phyloP scores from a whole-genome alignment of 2,888 invertebrate genomes.

The Oxyscelio sp. region DNA sequence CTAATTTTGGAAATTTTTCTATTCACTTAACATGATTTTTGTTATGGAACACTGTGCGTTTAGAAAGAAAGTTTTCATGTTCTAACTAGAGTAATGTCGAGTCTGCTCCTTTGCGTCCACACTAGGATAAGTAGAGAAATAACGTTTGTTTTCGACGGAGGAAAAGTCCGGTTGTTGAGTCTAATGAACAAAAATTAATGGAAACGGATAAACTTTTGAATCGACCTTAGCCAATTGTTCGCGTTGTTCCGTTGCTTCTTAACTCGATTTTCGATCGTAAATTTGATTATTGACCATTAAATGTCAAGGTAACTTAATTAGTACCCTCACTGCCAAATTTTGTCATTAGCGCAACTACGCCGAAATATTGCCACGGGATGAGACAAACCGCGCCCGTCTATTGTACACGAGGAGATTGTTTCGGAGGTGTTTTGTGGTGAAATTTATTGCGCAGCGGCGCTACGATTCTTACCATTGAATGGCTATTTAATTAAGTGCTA shows the following conservation, averaged over 20 bases:
- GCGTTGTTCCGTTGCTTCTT: slow-evolving; percentile 48
- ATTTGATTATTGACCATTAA: slow-evolving; percentile 46
- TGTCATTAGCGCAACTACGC: slow-evolving; percentile 40
- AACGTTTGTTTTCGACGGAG: slow-evolving; percentile 32
- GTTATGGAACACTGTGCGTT: slow-evolving; percentile 39
- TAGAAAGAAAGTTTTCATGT: slow-evolving; percentile 44
- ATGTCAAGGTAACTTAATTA: slow-evolving; percentile 58
- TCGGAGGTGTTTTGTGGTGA: slow-evolving; percentile 28
- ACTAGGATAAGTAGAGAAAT: slow-evolving; percentile 62
- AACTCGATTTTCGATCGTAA: slow-evolving; percentile 20
- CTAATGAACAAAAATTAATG: slow-evolving; percentile 2
- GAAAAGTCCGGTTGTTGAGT: slow-evolving; percentile 30
- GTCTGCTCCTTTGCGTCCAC: slow-evolving; percentile 59
- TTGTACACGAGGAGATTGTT: slow-evolving; percentile 13
- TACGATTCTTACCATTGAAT: slow-evolving; percentile 60
- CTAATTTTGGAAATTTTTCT: slow-evolving; percentile 68
- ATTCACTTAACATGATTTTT: slow-evolving; percentile 49
- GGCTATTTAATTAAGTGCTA: slow-evolving; percentile 70
- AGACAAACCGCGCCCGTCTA: neutral
- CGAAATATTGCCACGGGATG: slow-evolving; percentile 30
- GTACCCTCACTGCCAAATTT: slow-evolving; percentile 77
- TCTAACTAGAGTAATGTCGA: slow-evolving; percentile 52
- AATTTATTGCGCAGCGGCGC: slow-evolving; percentile 34
- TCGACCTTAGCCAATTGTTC: slow-evolving; percentile 17
- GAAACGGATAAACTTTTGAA: slow-evolving; percentile 6